Percentiles rank a stretch among this genome's conserved stretches.
These are phyloP conservation scores for Eupithecia insigniata DNA, from an alignment of 2,888 invertebrate genomes.

Conservation along the genomic window DNA sequence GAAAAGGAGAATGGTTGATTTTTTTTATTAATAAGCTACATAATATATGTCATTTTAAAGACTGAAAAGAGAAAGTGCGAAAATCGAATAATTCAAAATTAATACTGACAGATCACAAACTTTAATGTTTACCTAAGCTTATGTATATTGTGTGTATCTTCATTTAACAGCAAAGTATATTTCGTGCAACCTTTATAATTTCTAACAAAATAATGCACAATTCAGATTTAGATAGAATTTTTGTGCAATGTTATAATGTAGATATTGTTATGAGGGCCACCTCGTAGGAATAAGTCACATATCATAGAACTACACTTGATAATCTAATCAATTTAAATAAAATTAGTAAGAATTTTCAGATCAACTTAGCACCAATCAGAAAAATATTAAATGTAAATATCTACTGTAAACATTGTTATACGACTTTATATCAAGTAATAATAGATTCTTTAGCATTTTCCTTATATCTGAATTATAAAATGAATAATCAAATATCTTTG, in stretches of 20 bases:
- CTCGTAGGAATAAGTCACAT: conserved; percentile 71
- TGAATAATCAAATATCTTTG: conserved; percentile 4
- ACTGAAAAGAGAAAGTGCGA: neutral
- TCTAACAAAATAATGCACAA: neutral
- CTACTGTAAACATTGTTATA: conserved; percentile 7
- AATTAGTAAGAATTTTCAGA: neutral
- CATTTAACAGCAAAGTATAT: neutral
- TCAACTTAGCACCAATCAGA: neutral
- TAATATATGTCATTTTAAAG: neutral
- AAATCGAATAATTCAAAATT: neutral
- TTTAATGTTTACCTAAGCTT: neutral
- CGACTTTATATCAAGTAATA: conserved; percentile 5
- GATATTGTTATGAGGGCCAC: conserved; percentile 16
- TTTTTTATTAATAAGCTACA: neutral
- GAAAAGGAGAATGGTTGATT: neutral
- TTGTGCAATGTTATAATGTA: conserved; percentile 10
- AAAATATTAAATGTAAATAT: neutral
- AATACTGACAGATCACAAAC: neutral
- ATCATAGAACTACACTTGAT: conserved; percentile 62
- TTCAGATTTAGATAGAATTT: neutral
- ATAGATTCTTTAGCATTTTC: neutral
- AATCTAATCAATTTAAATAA: neutral
- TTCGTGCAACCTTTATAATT: neutral
- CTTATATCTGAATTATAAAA: conserved; percentile 1
- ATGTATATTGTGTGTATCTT: neutral